Evolutionary conservation across 2,888 invertebrate species (phyloP), one percentile per base, ranked within the genome.

Genomic region (Diplazon laetatorius): DNA sequence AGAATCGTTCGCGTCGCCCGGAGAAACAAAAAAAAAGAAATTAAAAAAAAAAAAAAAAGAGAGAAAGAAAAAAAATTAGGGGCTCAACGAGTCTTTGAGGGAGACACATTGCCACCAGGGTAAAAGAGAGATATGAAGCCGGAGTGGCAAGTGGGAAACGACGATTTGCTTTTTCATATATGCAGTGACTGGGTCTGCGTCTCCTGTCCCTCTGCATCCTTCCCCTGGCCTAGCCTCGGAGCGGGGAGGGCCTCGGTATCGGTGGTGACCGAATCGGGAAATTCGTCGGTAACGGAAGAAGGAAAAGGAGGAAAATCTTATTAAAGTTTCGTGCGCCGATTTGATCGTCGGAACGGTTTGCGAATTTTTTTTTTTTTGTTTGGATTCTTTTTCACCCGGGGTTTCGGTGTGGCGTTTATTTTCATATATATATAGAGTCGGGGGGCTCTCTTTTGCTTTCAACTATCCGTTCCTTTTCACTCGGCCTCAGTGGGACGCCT

Each of bases 251-350:
- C 44, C 25, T 18, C 37, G 12, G 65, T 65, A 35, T 65, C 14
- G 65, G 22, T n/a, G 9, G 16, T 50, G 22, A 63, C 46, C 48
- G 48, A 48, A 63, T 65, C 37, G 48, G 46, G 25, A 22, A 37
- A 22, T 9, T 37, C n/a, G 50, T 16, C 68, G 35, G 42, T 12
- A 55, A 44, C 14, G 37, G n/a, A 12, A 9, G 37, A n/a, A 65
- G 60, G 60, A 46, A 48, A 22, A 48, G 59, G 62, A 48, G 62
- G 63, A 57, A 80, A 78, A 80, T 82, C 80, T 82, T 80, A 83
- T 83, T 81, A 81, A 83, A 84, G 77, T 83, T 83, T 81, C 79
- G 76, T 72, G 70, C 73, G 76, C 74, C 30, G 12, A 39, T 35
- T 50, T 39, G 44, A 50, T 68, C 42, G 69, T 22, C 55, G 22